Conservation (phyloP, 2,888 invertebrate genomes). For the Eristalis arbustorum region DNA sequence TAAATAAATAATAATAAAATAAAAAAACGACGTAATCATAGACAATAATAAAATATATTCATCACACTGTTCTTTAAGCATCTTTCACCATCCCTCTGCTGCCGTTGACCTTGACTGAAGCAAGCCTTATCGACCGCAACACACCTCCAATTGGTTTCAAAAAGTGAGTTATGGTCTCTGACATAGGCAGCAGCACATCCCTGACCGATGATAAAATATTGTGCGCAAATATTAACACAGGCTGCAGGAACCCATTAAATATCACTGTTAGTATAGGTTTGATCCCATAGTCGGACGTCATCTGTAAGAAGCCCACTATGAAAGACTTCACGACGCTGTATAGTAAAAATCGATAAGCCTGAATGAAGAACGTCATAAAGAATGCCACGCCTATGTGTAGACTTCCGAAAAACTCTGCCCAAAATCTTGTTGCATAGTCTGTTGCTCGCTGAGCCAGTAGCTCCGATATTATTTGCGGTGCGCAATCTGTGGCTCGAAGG, state of each 20-base stretch:
- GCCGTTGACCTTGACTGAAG: constrained; percentile 72
- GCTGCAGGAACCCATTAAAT: constrained; percentile 86
- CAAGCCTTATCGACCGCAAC: constrained; percentile 74
- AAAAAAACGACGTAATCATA: background rate
- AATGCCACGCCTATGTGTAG: constrained; percentile 84
- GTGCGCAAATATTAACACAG: constrained; percentile 84
- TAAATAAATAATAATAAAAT: too few species aligned
- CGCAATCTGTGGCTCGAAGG: constrained; percentile 84
- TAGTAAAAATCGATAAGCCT: constrained; percentile 82
- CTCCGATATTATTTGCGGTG: constrained; percentile 83
- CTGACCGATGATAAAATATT: constrained; percentile 84
- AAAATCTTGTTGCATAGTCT: constrained; percentile 83
- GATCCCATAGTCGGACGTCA: constrained; percentile 85
- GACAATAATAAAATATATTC: constrained; percentile 4
- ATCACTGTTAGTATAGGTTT: constrained; percentile 85
- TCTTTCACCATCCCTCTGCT: background rate
- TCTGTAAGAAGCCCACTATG: constrained; percentile 83
- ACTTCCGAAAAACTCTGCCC: constrained; percentile 85
- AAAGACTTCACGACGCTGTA: constrained; percentile 83
- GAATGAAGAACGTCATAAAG: constrained; percentile 83
- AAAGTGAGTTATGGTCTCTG: constrained; percentile 81
- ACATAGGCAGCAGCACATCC: constrained; percentile 84
- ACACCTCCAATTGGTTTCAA: constrained; percentile 77
- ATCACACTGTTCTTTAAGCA: background rate
- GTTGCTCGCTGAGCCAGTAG: constrained; percentile 83